Percentiles rank a stretch among this genome's conserved stretches.
phyloP scores from a whole-genome alignment of 2,888 invertebrate genomes.

The Timandra comae region DNA sequence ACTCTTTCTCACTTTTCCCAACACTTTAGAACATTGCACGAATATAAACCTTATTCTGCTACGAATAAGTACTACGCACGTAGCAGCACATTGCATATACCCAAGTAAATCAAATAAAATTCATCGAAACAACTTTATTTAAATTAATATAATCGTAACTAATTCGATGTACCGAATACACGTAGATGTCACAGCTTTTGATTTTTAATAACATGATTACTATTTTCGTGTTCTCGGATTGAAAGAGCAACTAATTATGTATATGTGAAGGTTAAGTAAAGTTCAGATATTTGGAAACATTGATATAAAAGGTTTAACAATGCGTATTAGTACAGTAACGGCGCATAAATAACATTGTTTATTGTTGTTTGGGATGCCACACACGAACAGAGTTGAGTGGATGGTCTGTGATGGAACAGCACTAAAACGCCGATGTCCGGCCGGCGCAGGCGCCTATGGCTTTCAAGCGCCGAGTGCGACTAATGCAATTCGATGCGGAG shows the following conservation, averaged over 20 bases:
- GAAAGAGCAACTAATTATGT: slow-evolving; percentile 7
- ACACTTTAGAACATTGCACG: slow-evolving; percentile 8
- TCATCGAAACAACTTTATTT: slow-evolving; percentile 19
- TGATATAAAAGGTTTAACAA: slow-evolving; percentile 26
- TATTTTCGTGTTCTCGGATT: slow-evolving; percentile 5
- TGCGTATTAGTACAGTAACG: slow-evolving; percentile 14
- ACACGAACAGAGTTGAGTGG: slow-evolving; percentile 35
- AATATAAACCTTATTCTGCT: slow-evolving; percentile 23
- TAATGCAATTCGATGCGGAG: slow-evolving; percentile 54
- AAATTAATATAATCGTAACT: slow-evolving; percentile 12
- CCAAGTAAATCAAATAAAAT: slow-evolving; percentile 18
- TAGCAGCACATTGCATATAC: slow-evolving; percentile 12
- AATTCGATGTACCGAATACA: slow-evolving; percentile 10
- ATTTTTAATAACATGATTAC: slow-evolving; percentile 12
- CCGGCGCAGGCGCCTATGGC: slow-evolving; percentile 29
- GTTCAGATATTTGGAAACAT: slow-evolving; percentile 18
- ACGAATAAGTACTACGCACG: slow-evolving; percentile 2
- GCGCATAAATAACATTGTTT: slow-evolving; percentile 28
- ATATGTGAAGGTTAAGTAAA: slow-evolving; percentile 14
- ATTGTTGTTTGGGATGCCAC: slow-evolving; percentile 34
- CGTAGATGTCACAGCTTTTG: slow-evolving; percentile 7
- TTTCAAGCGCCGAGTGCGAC: slow-evolving; percentile 30
- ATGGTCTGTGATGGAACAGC: slow-evolving; percentile 4
- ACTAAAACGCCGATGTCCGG: slow-evolving; percentile 2
- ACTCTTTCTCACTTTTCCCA: slow-evolving; percentile 39